Base-by-base conservation (phyloP, 2,797 vertebrate species). In the Peromyscus melanophrys region DNA sequence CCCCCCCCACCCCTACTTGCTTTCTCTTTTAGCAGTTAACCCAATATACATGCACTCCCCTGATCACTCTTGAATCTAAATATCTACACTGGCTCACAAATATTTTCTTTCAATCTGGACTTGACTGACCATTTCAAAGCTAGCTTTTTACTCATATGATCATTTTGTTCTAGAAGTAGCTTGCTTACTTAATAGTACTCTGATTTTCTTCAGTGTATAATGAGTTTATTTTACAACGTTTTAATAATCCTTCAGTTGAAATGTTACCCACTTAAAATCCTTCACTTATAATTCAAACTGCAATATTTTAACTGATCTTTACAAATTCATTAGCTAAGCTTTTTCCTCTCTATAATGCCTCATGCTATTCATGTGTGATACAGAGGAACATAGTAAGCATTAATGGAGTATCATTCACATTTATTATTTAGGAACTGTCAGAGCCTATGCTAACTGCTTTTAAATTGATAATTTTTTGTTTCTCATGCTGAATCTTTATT, bases 141-240 rank as follows among this genome's bases (percentile, higher is more conserved):
- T 88, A 90, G 80, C 81, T 75, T 91, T 40, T 96, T 94, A 67
- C 83, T 86, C 43, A 78, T 76, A 81, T 93, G 80, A 91, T 95
- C 83, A 87, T 23, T 93, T 95, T 84, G 59, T 84, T 96, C 88
- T 90, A 82, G 37, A 94, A 94, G 37, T 92, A 92, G 91, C 89
- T 90, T 75, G 88, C 90, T 92, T 73, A 67, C 49, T 90, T 96
- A 73, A 67, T 81, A 69, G 4, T 94, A 55, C 61, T 67, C 0
- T 65, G 37, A 90, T 95, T 89, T 88, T 94, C 31, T 97, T 83
- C 34, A 81, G 27, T 49, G 96, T 92, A 81, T 57, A 76, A 52
- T 17, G 5, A 82, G 14, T 89, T 91, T 49, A 73, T 61, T 95
- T 96, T 87, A 95, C 37, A 92, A 46, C 16, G 25, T 87, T 83